Percentiles rank a stretch among this genome's conserved stretches.
These are phyloP conservation scores for Condylura cristata DNA, from an alignment of 2,113 vertebrate species.

Conservation along the genomic window DNA sequence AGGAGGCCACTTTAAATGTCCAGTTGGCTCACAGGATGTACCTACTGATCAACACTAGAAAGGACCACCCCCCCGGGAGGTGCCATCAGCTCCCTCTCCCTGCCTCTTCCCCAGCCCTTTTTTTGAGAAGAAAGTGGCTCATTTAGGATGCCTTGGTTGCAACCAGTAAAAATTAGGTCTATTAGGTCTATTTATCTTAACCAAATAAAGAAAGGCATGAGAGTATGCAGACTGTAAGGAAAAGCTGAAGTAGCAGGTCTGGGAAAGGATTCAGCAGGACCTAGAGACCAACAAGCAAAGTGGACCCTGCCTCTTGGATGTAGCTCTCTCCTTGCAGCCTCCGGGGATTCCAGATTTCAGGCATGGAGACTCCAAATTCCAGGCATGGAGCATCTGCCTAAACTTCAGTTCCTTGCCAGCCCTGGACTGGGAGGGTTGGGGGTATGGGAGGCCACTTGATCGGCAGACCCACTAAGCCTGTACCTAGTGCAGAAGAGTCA, in stretches of 20 bases:
- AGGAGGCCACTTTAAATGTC: background rate
- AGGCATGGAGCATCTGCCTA: background rate
- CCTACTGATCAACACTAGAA: background rate
- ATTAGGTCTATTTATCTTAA: background rate
- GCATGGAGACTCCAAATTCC: background rate
- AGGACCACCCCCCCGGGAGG: background rate
- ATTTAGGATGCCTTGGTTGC: background rate
- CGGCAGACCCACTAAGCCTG: background rate
- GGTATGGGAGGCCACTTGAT: background rate
- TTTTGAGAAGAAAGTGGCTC: background rate
- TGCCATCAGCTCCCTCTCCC: background rate
- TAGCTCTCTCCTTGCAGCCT: background rate
- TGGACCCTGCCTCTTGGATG: background rate
- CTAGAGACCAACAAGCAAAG: background rate
- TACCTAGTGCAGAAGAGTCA: background rate
- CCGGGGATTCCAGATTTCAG: background rate
- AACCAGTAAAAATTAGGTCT: background rate
- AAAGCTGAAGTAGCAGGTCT: background rate
- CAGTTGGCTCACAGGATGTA: background rate
- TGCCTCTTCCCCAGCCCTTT: no score
- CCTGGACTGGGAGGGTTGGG: rapidly evolving
- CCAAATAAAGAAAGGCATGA: background rate
- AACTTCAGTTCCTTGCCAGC: background rate
- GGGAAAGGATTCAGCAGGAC: background rate
- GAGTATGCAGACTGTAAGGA: background rate